Evolutionary conservation across 2,797 vertebrate genomes (phyloP).

Genomic region (Tiaroga cobitis): DNA sequence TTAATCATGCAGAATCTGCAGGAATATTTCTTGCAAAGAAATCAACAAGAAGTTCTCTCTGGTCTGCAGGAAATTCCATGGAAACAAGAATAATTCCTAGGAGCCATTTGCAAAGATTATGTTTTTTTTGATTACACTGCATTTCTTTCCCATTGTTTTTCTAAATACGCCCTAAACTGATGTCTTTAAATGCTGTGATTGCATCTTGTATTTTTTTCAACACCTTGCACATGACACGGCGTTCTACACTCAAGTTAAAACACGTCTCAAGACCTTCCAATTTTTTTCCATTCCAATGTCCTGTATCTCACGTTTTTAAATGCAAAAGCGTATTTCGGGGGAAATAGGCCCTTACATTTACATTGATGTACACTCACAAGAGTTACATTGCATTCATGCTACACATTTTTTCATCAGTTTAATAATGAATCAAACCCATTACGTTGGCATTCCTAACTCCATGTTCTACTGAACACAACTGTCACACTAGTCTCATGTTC

Average conservation of each 20-base stretch:
- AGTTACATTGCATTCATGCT: not conserved
- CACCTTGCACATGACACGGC: too few relatives aligned
- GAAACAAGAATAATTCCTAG: not conserved
- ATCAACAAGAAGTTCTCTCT: not conserved
- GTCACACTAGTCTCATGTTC: too few relatives aligned
- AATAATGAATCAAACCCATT: not conserved
- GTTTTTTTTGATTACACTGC: not conserved
- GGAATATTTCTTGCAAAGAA: not conserved
- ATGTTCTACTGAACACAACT: not conserved
- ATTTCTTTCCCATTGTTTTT: not conserved
- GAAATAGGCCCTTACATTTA: not conserved
- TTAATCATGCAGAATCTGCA: slow-evolving; percentile 16
- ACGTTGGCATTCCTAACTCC: not conserved
- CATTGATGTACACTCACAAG: not conserved
- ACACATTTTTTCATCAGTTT: not conserved
- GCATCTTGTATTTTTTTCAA: not conserved
- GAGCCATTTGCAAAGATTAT: not conserved
- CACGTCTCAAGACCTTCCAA: too few relatives aligned
- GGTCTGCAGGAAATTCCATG: not conserved
- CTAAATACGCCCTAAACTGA: not conserved
- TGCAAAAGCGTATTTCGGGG: too few relatives aligned
- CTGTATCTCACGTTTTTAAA: too few relatives aligned
- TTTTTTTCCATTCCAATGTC: too few relatives aligned
- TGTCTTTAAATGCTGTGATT: not conserved
- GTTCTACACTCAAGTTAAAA: too few relatives aligned